Conservation (phyloP, 1,140 invertebrate genomes). For the Leptinotarsa defecta region DNA sequence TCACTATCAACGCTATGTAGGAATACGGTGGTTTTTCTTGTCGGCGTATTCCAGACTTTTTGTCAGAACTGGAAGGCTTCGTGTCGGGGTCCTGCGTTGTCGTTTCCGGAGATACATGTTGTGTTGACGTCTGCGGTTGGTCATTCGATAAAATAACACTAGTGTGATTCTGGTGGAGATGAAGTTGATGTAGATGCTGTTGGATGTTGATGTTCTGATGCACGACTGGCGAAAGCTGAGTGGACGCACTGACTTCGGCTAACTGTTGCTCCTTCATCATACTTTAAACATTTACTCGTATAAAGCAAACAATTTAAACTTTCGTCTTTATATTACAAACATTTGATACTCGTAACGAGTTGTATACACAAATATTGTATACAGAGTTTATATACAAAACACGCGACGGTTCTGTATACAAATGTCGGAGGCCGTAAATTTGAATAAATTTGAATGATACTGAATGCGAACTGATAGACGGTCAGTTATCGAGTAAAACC, state of each 20-base stretch:
- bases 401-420: conserved; percentile 51
- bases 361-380: conserved; percentile 56
- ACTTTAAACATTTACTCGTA: conserved; percentile 55
- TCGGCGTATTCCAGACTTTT: conserved; percentile 52
- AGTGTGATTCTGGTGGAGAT: conserved; percentile 48
- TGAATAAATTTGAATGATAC: conserved; percentile 47
- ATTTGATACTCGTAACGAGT: conserved; percentile 51
- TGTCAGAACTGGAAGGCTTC: conserved; percentile 50
- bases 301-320: conserved; percentile 50
- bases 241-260: conserved; percentile 44
- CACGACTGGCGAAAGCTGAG: conserved; percentile 41
- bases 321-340: conserved; percentile 51
- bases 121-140: conserved; percentile 26
- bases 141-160: conserved; percentile 49
- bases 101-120: conserved; percentile 42
- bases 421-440: conserved; percentile 32
- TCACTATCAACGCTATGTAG: conserved; percentile 96
- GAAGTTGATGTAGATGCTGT: conserved; percentile 52
- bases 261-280: conserved; percentile 56
- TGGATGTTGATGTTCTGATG: conserved; percentile 48
- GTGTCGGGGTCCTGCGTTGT: conserved; percentile 42
- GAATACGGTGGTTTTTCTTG: conserved; percentile 96
- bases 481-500: conserved; percentile 10
- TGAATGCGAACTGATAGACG: conserved; percentile 25
- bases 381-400: conserved; percentile 55